Evolutionary conservation across 1,140 invertebrate species (phyloP), one percentile per base, ranked within the genome.

Genomic region (Cephus cinctus): DNA sequence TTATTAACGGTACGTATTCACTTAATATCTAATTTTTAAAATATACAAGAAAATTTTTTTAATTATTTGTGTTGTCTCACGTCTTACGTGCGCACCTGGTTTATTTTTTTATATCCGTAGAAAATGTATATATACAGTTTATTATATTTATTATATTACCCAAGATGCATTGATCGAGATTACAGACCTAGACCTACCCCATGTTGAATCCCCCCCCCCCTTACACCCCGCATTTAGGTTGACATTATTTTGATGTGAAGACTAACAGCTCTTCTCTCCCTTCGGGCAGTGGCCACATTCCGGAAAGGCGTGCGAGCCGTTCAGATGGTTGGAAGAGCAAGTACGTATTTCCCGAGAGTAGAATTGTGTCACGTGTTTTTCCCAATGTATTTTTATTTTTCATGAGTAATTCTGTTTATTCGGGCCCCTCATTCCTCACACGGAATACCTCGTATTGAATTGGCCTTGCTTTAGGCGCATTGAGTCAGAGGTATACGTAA

Each of bases 221-320:
- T 52, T 62, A 61, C 57, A 40, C 50, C 59, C 57, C 54, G 58
- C 54, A 67, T 71, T 52, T 68, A 68, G 68, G 68, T 73, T 64
- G 56, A 61, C 53, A 43, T 67, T 58, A 61, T 69, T 66, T 71
- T 63, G 61, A 71, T 75, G 60, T 73, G 61, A 73, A 71, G 67
- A 75, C 72, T 77, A 77, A 77, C 71, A 73, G 58, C 66, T 74
- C 65, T 75, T 72, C 73, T 71, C 73, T 75, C 63, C 73, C 65
- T 70, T 66, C 72, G 74, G 71, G 73, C 86, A 97, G 95, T 98
- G 90, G 92, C 94, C 72, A 93, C 95, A 80, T 98, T 98, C 90
- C 93, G 95, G 86, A 98, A 98, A 86, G 96, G 96, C 83, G 96
- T 98, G 76, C 90, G 95, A 77, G 94, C 95, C 80, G 92, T 98